These are phyloP conservation scores for Dipodomys stephensi DNA, from an alignment of 2,113 vertebrate species.

Conservation along the genomic window DNA sequence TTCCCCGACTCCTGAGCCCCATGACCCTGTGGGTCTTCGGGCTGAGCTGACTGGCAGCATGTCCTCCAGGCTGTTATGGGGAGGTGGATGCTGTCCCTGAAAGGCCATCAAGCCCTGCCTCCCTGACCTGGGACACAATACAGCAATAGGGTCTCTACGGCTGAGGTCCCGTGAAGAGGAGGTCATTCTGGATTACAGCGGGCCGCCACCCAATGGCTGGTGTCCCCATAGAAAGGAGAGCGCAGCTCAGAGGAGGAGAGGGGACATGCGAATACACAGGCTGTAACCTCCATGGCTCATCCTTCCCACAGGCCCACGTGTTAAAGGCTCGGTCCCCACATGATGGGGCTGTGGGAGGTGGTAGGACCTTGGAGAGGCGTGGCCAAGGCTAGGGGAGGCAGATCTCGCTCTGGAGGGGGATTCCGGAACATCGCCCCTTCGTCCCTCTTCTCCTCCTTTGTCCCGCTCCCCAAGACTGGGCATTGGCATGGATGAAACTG, in stretches of 20 bases:
- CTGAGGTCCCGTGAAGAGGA: background rate
- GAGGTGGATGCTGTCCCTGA: background rate
- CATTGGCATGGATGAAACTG: too few relatives aligned
- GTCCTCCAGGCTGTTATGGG: background rate
- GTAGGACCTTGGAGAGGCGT: background rate
- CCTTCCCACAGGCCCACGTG: background rate
- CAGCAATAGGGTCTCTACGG: background rate
- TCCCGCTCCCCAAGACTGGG: background rate
- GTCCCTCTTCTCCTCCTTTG: background rate
- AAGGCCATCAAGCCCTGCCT: too few relatives aligned
- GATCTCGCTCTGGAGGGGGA: background rate
- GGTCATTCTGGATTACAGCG: too few relatives aligned
- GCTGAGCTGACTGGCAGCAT: background rate
- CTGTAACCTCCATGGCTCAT: too few relatives aligned
- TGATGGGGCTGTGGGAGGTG: background rate
- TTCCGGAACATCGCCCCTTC: background rate
- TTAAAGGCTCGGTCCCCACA: background rate
- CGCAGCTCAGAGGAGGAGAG: background rate
- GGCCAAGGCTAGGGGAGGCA: background rate
- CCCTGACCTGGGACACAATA: background rate
- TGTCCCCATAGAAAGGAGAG: background rate
- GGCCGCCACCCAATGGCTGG: background rate
- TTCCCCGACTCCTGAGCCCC: background rate
- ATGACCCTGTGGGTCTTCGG: fast-evolving
- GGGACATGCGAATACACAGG: fast-evolving